phyloP scores from a whole-genome alignment of 2,888 invertebrate species.

The Drosophila glabriapex region DNA sequence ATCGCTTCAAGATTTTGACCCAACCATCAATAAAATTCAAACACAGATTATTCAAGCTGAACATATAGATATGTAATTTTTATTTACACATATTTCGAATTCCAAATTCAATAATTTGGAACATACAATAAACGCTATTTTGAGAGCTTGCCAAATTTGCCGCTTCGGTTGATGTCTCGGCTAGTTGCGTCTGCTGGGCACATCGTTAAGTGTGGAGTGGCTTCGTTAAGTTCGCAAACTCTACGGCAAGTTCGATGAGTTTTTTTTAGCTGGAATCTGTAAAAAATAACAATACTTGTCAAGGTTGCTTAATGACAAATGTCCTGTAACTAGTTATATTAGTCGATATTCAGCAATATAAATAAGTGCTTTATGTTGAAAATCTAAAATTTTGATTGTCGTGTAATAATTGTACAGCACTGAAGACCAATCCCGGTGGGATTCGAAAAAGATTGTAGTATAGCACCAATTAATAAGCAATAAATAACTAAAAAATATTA shows the following conservation, averaged over 20 bases:
- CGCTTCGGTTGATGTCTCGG: conserved; percentile 15
- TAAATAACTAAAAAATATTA: background rate
- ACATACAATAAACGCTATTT: background rate
- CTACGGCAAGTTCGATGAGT: background rate
- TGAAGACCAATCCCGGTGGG: background rate
- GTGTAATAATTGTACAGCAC: background rate
- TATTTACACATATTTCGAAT: background rate
- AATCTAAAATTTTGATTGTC: background rate
- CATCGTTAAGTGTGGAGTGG: conserved; percentile 8
- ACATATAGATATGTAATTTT: background rate
- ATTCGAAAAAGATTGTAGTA: background rate
- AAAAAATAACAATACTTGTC: background rate
- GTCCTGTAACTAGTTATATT: background rate
- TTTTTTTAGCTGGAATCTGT: background rate
- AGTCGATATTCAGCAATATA: background rate
- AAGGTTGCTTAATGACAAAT: background rate
- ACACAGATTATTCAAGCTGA: background rate
- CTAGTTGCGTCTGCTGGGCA: background rate
- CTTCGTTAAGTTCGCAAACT: background rate
- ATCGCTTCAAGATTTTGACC: background rate
- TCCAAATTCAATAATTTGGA: background rate
- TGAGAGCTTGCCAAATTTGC: background rate
- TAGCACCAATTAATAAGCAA: background rate
- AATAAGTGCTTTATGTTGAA: background rate
- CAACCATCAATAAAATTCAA: background rate